These are phyloP conservation scores for Lophotis ruficrista DNA, from an alignment of 2,113 vertebrate species.

Conservation along the genomic window DNA sequence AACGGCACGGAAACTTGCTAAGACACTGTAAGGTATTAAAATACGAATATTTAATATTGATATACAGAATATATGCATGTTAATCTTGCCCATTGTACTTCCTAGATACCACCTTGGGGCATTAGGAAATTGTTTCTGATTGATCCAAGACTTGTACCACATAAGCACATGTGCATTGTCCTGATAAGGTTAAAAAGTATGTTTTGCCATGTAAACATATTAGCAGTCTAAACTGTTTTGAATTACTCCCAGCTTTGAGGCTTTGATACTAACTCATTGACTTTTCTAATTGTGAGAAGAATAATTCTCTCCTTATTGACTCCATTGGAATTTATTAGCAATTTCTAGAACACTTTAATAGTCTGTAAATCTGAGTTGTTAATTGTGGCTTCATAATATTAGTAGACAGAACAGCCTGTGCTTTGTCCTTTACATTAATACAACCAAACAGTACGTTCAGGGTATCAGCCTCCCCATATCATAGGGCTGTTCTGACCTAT, in stretches of 20 bases:
- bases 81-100: conserved; percentile 48
- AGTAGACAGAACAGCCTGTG: not conserved
- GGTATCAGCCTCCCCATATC: accelerated
- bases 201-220: conserved; percentile 68
- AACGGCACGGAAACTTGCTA: conserved; percentile 1
- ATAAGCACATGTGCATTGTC: conserved; percentile 47
- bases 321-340: conserved; percentile 29
- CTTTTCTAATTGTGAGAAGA: conserved; percentile 40
- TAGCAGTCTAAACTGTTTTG: conserved; percentile 43
- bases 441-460: not conserved
- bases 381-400: not conserved
- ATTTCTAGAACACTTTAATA: conserved; percentile 38
- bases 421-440: not conserved
- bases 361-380: not conserved
- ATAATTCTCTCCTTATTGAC: conserved; percentile 37
- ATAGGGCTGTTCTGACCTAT: not conserved
- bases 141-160: conserved; percentile 48
- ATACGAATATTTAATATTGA: conserved; percentile 63
- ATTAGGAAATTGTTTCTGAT: conserved; percentile 49
- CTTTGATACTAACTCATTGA: conserved; percentile 55
- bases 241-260: conserved; percentile 38
- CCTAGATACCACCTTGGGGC: conserved; percentile 22
- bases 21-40: conserved; percentile 26
- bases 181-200: conserved; percentile 73
- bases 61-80: conserved; percentile 54